These are phyloP conservation scores for Propithecus deckenii DNA, from an alignment of 2,797 vertebrate genomes.

Conservation along the genomic window DNA sequence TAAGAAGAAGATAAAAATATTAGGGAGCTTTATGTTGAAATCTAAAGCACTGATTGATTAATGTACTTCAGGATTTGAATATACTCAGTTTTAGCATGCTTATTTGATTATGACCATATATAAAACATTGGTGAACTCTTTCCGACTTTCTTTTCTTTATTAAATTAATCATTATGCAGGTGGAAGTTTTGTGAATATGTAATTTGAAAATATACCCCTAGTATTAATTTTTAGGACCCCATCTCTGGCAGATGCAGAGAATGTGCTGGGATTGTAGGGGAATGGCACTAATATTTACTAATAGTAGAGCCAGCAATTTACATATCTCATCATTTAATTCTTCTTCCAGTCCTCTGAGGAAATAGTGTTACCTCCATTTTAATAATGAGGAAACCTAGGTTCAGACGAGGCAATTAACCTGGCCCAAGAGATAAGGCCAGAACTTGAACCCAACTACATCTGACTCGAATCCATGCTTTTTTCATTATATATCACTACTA, in stretches of 20 bases:
- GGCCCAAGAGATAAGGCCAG: slow-evolving; percentile 29
- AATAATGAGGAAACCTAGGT: not conserved
- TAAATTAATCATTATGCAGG: not conserved
- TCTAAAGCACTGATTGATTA: not conserved
- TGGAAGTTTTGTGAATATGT: not conserved
- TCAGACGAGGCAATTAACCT: slow-evolving; percentile 24
- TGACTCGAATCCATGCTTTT: not conserved
- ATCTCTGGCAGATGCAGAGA: not conserved
- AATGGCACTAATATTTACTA: not conserved
- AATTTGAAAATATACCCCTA: slow-evolving; percentile 11
- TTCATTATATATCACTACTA: not conserved
- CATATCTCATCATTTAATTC: not conserved
- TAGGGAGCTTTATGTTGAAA: not conserved
- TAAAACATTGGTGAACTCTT: not conserved
- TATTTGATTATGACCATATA: not conserved
- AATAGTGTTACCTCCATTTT: not conserved
- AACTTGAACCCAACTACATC: slow-evolving; percentile 10
- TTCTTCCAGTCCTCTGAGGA: not conserved
- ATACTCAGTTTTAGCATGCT: not conserved
- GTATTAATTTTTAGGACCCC: not conserved
- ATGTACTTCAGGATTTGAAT: not conserved
- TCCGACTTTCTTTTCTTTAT: slow-evolving; percentile 4
- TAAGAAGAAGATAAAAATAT: not conserved
- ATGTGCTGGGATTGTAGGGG: not conserved
- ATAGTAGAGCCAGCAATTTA: not conserved